Percentiles rank a stretch among this genome's conserved stretches.
Evolutionary conservation across 2,888 invertebrate genomes (phyloP).

Genomic region (Palloptera scutellata): DNA sequence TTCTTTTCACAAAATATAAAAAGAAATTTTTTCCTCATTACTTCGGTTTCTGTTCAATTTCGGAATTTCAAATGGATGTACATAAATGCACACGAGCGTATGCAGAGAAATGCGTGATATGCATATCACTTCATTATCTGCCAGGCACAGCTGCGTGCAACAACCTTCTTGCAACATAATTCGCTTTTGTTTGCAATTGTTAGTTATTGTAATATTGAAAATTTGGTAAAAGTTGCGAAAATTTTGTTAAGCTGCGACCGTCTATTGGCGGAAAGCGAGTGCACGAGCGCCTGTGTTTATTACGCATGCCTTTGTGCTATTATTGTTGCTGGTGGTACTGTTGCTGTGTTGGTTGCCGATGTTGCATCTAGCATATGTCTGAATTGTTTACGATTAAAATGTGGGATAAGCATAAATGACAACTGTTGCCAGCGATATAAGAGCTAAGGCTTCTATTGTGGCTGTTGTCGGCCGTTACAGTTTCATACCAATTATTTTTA

Average conservation of each 20-base stretch:
- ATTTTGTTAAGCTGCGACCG: no score
- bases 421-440: no score
- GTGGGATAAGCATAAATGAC: no score
- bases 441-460: no score
- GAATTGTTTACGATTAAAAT: no score
- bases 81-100: neutral
- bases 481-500: no score
- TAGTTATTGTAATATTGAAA: no score
- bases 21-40: slow-evolving; percentile 29
- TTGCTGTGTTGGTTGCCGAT: slow-evolving; percentile 15
- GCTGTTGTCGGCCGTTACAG: no score
- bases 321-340: slow-evolving; percentile 19
- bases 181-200: no score
- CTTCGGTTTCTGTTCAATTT: slow-evolving; percentile 15
- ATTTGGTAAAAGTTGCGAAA: no score
- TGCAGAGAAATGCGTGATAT: slow-evolving; percentile 25
- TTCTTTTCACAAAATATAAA: slow-evolving; percentile 8
- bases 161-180: no score
- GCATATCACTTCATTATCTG: slow-evolving; percentile 19
- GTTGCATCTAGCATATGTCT: neutral
- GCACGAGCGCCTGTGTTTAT: neutral
- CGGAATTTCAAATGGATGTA: slow-evolving; percentile 23
- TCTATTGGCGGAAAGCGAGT: no score
- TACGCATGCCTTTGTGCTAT: slow-evolving; percentile 22
- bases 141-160: neutral